Evolutionary conservation across 2,113 vertebrate genomes (phyloP).

Genomic region (Empidonax alnorum): DNA sequence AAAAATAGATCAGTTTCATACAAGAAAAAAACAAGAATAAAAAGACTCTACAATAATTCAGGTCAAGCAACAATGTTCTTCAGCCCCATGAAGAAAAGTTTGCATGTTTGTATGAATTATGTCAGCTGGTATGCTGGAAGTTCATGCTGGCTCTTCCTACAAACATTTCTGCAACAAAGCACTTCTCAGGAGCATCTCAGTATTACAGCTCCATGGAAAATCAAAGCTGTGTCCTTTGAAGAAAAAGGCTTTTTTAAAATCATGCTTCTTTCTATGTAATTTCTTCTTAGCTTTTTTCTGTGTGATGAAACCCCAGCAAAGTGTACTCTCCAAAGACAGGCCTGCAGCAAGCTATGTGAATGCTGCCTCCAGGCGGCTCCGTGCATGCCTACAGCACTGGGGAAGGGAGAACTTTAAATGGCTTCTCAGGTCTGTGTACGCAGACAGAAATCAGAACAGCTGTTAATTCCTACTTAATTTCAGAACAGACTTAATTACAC

Average conservation of each 20-base stretch:
- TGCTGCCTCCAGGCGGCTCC: constrained; percentile 7
- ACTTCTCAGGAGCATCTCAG: not conserved
- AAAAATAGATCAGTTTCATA: not conserved
- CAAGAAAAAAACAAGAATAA: not conserved
- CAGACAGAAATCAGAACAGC: not conserved
- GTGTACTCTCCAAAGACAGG: fast-evolving
- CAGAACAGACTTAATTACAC: not conserved
- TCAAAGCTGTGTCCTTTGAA: not conserved
- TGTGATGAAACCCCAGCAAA: not conserved
- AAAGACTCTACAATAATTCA: not conserved
- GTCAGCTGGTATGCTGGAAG: not conserved
- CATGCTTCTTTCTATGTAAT: not conserved
- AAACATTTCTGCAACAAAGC: not conserved
- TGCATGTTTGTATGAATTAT: not conserved
- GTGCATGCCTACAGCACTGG: not conserved
- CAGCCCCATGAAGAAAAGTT: not conserved
- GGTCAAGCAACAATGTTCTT: not conserved
- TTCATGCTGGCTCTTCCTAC: not conserved
- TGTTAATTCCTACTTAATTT: not conserved
- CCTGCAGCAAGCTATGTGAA: not conserved
- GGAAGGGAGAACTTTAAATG: not conserved
- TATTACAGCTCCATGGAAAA: not conserved
- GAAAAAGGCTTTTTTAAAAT: not conserved
- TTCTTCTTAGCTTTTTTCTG: not conserved
- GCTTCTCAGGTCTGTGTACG: not conserved